Evolutionary conservation across 2,797 vertebrate species (phyloP), one percentile per base, ranked within the genome.

Genomic region (Acanthis flammea): DNA sequence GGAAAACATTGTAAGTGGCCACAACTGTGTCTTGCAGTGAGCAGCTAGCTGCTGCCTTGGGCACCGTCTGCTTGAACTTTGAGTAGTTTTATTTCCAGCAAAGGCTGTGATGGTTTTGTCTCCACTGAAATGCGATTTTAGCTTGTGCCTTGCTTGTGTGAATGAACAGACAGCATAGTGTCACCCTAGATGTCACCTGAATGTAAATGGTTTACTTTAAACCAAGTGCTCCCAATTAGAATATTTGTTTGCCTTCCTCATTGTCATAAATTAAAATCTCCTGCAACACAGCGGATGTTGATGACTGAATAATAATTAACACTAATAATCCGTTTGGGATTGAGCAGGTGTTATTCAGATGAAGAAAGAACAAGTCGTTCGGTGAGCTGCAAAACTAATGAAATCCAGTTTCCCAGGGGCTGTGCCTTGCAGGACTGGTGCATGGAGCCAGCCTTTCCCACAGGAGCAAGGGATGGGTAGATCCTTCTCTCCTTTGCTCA

Each of bases 241-340:
- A 63, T 90, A 84, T 95, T 90, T 95, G 86, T 91, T 95, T 96
- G 91, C n/a, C 82, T 94, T 90, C 53, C 72, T 95, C 66, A 84
- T 90, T 93, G 95, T 94, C 78, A 91, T 94, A 95, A 93, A 92
- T 92, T 97, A 93, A 96, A 94, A 90, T 77, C 66, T 66, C 87
- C 58, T 78, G 48, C 85, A 88, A 91, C 79, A 37, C 82, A 96
- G 91, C 2, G 54, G 81, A 80, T 97, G 92, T 73, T 92, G 76
- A 93, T 93, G 95, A 77, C 65, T 90, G 91, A 90, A 95, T 94
- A 93, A 94, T 94, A 86, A 96, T 93, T 80, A 91, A 60, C 63
- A 50, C 51, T 94, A 95, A 95, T 95, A 94, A 94, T 91, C 62
- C 4, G 0, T 88, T 93, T 94, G 91, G 91, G 90, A 95, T 93